Evolutionary conservation across 2,113 vertebrate genomes (phyloP).

Genomic region (Smithornis capensis): DNA sequence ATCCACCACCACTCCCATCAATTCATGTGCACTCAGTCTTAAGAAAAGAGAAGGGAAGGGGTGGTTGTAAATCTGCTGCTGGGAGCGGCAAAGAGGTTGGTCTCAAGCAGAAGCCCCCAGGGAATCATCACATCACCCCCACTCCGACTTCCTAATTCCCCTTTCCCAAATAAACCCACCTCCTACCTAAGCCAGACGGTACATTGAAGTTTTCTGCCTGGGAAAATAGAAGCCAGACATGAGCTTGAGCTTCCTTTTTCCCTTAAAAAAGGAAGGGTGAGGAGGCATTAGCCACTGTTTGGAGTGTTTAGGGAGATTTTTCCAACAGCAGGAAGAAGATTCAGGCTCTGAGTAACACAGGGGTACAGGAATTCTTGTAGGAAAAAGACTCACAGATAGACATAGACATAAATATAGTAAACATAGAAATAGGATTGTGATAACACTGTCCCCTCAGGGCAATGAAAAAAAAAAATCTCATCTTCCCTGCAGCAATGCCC

Average conservation of each 20-base stretch:
- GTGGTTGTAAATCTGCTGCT: too few species aligned
- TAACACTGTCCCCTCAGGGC: background rate
- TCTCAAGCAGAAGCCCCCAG: accelerated
- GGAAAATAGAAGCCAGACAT: background rate
- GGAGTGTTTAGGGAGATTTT: background rate
- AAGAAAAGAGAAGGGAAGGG: background rate
- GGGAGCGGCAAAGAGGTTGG: accelerated
- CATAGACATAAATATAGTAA: background rate
- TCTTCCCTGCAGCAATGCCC: background rate
- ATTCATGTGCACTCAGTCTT: accelerated
- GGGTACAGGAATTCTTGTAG: background rate
- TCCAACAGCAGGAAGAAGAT: background rate
- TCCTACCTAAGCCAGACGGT: background rate
- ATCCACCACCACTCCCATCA: background rate
- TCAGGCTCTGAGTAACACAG: background rate
- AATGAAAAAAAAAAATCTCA: background rate
- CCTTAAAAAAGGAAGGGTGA: background rate
- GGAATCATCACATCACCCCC: too few species aligned
- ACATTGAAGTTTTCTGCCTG: background rate
- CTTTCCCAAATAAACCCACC: too few species aligned
- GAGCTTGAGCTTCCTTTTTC: background rate
- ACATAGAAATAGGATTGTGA: background rate
- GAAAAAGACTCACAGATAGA: background rate
- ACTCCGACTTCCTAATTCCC: background rate
- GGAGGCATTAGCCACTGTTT: background rate